These are phyloP conservation scores for Nylanderia fulva DNA, from an alignment of 1,140 invertebrate species.

Conservation along the genomic window DNA sequence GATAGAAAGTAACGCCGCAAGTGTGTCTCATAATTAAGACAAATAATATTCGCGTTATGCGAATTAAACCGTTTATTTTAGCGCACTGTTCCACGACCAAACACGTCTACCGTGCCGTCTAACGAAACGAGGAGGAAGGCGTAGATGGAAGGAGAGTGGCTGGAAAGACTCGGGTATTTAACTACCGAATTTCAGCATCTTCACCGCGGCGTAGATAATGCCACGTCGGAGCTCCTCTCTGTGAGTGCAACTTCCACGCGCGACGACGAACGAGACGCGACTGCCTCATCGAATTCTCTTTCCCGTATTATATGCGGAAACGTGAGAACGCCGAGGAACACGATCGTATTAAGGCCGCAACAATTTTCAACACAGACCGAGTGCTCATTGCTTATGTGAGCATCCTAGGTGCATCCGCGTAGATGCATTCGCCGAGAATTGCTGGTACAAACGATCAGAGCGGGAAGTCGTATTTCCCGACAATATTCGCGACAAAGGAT, in stretches of 20 bases:
- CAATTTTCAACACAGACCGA: constrained; percentile 56
- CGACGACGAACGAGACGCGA: constrained; percentile 26
- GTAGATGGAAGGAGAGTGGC: neutral
- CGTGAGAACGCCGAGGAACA: constrained; percentile 53
- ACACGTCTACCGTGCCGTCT: constrained; percentile 34
- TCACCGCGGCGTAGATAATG: constrained; percentile 24
- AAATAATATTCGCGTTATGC: constrained; percentile 56
- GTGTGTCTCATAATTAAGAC: constrained; percentile 50
- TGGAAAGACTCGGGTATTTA: constrained; percentile 61
- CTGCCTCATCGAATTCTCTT: constrained; percentile 34
- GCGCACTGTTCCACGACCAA: constrained; percentile 57
- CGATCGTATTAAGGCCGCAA: constrained; percentile 64
- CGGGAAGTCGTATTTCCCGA: constrained; percentile 1
- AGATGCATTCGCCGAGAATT: neutral
- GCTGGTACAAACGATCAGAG: constrained; percentile 23
- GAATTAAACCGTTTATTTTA: constrained; percentile 61
- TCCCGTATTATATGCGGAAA: constrained; percentile 37
- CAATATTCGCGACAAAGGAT: constrained; percentile 24
- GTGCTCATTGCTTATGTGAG: constrained; percentile 63
- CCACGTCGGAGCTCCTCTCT: constrained; percentile 10
- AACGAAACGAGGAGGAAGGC: constrained; percentile 44
- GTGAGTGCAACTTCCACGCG: neutral
- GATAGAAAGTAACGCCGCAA: neutral
- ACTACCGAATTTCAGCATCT: constrained; percentile 61
- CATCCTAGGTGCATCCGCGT: constrained; percentile 13